phyloP scores from a whole-genome alignment of 2,797 vertebrate genomes.

The Pseudochromis fuscus region DNA sequence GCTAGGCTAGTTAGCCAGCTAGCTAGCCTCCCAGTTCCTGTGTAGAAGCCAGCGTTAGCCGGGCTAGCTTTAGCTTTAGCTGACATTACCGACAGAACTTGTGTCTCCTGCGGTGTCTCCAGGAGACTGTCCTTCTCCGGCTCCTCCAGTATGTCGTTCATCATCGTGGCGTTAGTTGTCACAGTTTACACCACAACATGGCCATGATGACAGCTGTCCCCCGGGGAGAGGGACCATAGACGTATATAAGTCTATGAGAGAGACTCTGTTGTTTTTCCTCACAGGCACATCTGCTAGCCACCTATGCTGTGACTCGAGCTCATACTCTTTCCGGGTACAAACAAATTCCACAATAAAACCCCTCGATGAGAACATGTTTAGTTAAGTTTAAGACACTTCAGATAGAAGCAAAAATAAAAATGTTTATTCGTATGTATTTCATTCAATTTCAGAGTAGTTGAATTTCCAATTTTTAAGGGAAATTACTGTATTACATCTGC shows the following conservation, averaged over 20 bases:
- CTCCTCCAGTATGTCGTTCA: conserved; percentile 85
- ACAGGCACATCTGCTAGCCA: conserved; percentile 47
- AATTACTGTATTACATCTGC: no score
- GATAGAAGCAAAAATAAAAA: no score
- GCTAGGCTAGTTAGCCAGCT: conserved; percentile 40
- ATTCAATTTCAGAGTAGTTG: no score
- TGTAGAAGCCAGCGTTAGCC: conserved; percentile 37
- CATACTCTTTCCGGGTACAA: conserved; percentile 25
- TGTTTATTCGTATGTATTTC: no score
- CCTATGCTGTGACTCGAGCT: conserved; percentile 8
- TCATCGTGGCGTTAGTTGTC: conserved; percentile 76
- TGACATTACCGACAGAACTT: conserved; percentile 69
- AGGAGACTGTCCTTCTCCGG: conserved; percentile 80
- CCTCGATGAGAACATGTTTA: no score
- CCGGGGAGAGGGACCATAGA: no score
- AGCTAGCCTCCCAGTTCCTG: conserved; percentile 38
- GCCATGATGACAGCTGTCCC: conserved; percentile 55
- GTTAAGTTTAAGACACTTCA: no score
- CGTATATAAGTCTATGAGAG: no score
- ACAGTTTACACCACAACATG: conserved; percentile 46
- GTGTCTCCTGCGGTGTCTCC: conserved; percentile 64
- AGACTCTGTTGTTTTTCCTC: conserved; percentile 20
- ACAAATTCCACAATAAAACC: not conserved
- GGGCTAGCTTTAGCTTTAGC: conserved; percentile 46
- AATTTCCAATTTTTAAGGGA: no score